These are phyloP conservation scores for Oryctolagus cuniculus DNA, from an alignment of 2,113 vertebrate genomes.

Conservation along the genomic window mOryCun1.1 NC_091441.1:24871501-24872000, in stretches of 20 bases:
- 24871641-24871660: constrained; percentile 2
- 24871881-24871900: neutral
- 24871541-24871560: neutral
- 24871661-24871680: neutral
- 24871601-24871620: neutral
- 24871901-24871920: neutral
- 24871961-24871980: neutral
- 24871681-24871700: neutral
- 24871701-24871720: neutral
- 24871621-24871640: neutral
- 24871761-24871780: neutral
- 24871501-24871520: neutral
- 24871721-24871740: neutral
- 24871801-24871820: neutral
- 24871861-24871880: neutral
- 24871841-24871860: neutral
- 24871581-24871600: neutral
- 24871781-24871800: neutral
- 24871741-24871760: neutral
- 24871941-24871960: neutral
- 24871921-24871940: neutral
- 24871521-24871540: neutral
- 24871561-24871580: neutral
- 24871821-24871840: constrained; percentile 20
- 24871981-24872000: neutral